Evolutionary conservation across 2,888 invertebrate genomes (phyloP).

Genomic region (Sialis fuliginosa): DNA sequence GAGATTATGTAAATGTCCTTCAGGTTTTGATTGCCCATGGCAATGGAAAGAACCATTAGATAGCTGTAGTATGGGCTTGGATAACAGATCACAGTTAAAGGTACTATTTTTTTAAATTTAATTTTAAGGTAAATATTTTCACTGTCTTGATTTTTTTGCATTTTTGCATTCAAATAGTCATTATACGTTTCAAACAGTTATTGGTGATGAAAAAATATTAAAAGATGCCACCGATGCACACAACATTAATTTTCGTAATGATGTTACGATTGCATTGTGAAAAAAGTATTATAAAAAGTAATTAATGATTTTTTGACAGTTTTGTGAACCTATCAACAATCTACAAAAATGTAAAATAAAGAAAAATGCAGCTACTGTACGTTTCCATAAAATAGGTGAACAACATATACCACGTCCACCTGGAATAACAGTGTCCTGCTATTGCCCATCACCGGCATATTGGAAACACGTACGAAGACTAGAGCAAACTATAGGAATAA

Average conservation of each 20-base stretch:
- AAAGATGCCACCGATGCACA: background rate
- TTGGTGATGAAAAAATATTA: background rate
- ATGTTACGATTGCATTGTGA: background rate
- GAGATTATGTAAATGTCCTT: conserved; percentile 41
- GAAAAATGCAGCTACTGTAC: conserved; percentile 25
- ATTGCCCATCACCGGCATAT: conserved; percentile 30
- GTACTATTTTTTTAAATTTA: conserved; percentile 18
- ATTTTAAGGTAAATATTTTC: background rate
- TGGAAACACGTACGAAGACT: conserved; percentile 25
- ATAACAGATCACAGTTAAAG: conserved; percentile 42
- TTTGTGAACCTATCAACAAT: conserved; percentile 27
- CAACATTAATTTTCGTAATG: background rate
- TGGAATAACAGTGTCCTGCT: conserved; percentile 28
- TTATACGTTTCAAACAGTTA: background rate
- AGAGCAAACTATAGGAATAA: conserved; percentile 17
- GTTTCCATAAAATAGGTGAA: conserved; percentile 22
- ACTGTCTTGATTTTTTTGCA: background rate
- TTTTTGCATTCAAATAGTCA: too few species aligned
- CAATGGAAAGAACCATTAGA: conserved; percentile 23
- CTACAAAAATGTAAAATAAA: conserved; percentile 24
- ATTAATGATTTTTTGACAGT: conserved; percentile 22
- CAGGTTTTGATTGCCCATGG: conserved; percentile 30
- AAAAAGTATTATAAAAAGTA: background rate
- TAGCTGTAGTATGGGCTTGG: conserved; percentile 27
- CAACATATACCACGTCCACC: conserved; percentile 26